These are phyloP conservation scores for Temnothorax rugatulus DNA, from an alignment of 2,888 invertebrate species.

Conservation along the genomic window DNA sequence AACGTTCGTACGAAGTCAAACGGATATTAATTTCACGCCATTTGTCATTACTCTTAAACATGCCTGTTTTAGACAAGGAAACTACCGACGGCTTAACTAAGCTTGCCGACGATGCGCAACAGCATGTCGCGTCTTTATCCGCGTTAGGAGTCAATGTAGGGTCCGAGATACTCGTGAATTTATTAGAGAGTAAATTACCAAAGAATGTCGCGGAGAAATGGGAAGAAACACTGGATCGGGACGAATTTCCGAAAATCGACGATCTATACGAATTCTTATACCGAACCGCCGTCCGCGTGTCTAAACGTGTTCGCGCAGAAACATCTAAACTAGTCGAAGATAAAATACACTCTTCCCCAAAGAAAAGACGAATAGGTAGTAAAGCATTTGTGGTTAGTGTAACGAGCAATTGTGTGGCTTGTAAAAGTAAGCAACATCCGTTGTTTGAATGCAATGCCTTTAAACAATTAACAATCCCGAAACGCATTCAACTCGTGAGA, in stretches of 20 bases:
- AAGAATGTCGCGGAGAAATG: slow-evolving; percentile 52
- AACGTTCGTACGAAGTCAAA: no score
- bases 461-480: background rate
- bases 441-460: background rate
- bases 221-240: slow-evolving; percentile 48
- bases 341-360: background rate
- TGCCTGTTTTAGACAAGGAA: no score
- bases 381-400: background rate
- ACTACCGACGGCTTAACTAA: no score
- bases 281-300: slow-evolving; percentile 30
- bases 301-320: background rate
- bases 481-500: slow-evolving; percentile 20
- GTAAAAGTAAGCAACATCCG: background rate
- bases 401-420: background rate
- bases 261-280: slow-evolving; percentile 59
- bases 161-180: no score
- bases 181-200: no score
- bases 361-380: no score
- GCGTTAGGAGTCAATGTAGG: no score
- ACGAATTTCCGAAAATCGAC: slow-evolving; percentile 55
- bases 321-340: background rate
- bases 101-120: no score
- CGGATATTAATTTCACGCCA: no score
- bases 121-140: no score
- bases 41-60: no score